These are phyloP conservation scores for Habrosyne pyritoides DNA, from an alignment of 2,888 invertebrate genomes.

Conservation along the genomic window DNA sequence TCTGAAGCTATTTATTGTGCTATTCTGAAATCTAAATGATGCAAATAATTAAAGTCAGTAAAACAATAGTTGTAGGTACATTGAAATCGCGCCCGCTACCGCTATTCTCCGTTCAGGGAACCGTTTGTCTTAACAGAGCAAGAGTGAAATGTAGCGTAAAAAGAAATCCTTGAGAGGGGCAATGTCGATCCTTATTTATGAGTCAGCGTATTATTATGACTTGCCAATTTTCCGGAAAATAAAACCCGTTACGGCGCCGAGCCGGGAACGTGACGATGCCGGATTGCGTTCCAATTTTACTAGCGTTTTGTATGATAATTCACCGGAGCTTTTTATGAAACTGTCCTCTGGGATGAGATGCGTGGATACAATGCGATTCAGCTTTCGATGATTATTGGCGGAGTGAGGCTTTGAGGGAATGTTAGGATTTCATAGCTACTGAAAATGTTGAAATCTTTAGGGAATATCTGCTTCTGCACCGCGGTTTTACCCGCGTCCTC, in stretches of 20 bases:
- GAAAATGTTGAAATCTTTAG: neutral
- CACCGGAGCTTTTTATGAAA: conserved; percentile 27
- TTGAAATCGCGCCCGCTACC: neutral
- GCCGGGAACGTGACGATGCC: conserved; percentile 56
- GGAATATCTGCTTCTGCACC: no score
- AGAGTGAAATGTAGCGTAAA: conserved; percentile 78
- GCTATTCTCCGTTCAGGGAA: neutral
- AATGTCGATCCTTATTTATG: conserved; percentile 81
- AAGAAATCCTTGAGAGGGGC: conserved; percentile 75
- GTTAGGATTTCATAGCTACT: neutral
- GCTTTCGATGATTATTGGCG: neutral
- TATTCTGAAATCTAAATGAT: no score
- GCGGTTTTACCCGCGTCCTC: no score
- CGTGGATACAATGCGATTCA: conserved; percentile 6
- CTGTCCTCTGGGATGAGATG: conserved; percentile 16
- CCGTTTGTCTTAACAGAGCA: conserved; percentile 36
- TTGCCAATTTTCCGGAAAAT: conserved; percentile 81
- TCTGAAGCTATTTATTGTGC: no score
- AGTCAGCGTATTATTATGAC: conserved; percentile 81
- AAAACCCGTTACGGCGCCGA: conserved; percentile 66
- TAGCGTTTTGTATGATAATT: conserved; percentile 67
- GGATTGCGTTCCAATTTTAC: conserved; percentile 64
- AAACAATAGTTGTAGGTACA: no score
- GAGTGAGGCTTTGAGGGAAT: neutral
- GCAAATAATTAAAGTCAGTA: no score